Evolutionary conservation across 37 sponge, comb jelly and placozoan species (phyloP), one percentile per base, ranked within the genome.

Genomic region (Geodia barretti): DNA sequence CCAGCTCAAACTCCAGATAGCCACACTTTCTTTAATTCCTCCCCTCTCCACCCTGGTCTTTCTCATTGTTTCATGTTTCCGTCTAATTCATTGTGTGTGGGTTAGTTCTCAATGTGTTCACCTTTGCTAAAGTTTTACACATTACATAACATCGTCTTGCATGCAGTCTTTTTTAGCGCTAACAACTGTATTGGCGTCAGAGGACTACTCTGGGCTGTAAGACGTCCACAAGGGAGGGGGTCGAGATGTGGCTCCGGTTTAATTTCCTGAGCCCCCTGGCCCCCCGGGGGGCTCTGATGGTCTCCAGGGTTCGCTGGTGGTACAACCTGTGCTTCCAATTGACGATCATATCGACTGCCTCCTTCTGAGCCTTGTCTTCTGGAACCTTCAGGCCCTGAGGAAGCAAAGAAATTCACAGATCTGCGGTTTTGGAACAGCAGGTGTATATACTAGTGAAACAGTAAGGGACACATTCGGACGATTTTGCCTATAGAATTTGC

Each of bases 321-420:
- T 87, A 79, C n/a, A 95, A 71, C 78, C 86, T 86, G 30, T 73
- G 59, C 81, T 92, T 92, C 94, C 96, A 95, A 26, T 40, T 61
- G 40, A 92, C 24, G 5, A 87, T 90, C 38, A 92, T 47, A 17
- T 69, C 75, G 0, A 60, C 67, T 36, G 90, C 77, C 39, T 90
- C 78, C 14, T 11, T 62, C 36, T 79, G 36, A 24, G 20, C 58
- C 33, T 43, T 34, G 64, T 74, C 74, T 3, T 29, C 62, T 17
- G 59, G 75, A 41, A 35, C 37, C 29, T 60, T 31, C 61, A 75
- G 61, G 1, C 60, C 62, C 62, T 60, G 25, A 2, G 58, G 25
- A 43, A 59, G 5, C 11, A 38, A 8, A 29, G 23, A 9, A 34
- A 25, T 74, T 11, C 39, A 33, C 39, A 19, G 9, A 8, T 36